Conservation (phyloP, 2,888 invertebrate genomes). For the Pecten maximus region DNA sequence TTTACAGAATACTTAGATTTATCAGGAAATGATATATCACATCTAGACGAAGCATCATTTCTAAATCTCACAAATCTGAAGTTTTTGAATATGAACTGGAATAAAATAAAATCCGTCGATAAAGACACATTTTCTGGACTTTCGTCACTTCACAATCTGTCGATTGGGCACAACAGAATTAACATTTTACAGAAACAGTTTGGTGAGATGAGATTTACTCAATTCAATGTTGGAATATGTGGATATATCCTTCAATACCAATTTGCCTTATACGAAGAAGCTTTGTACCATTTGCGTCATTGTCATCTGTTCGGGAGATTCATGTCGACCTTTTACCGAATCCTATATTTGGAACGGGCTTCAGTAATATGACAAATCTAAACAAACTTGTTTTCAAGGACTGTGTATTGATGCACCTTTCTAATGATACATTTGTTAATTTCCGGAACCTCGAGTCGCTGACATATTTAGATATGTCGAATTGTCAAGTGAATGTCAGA, state of each 20-base stretch:
- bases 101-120: background rate
- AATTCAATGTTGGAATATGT: background rate
- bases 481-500: background rate
- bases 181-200: background rate
- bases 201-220: background rate
- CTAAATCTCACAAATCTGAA: background rate
- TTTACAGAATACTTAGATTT: background rate
- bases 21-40: background rate
- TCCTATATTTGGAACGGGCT: background rate
- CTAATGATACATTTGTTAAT: background rate
- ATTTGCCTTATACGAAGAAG: background rate
- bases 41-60: background rate
- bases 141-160: background rate
- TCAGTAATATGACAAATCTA: background rate
- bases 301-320: background rate
- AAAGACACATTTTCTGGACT: background rate
- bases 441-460: background rate
- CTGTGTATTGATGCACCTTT: background rate
- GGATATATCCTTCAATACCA: background rate
- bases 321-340: background rate
- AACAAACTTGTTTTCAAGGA: background rate
- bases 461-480: conserved; percentile 1
- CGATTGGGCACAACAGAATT: background rate
- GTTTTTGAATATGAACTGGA: background rate
- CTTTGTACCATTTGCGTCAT: background rate